These are phyloP conservation scores for Syrrhaptes paradoxus DNA, from an alignment of 2,113 vertebrate species.

Conservation along the genomic window DNA sequence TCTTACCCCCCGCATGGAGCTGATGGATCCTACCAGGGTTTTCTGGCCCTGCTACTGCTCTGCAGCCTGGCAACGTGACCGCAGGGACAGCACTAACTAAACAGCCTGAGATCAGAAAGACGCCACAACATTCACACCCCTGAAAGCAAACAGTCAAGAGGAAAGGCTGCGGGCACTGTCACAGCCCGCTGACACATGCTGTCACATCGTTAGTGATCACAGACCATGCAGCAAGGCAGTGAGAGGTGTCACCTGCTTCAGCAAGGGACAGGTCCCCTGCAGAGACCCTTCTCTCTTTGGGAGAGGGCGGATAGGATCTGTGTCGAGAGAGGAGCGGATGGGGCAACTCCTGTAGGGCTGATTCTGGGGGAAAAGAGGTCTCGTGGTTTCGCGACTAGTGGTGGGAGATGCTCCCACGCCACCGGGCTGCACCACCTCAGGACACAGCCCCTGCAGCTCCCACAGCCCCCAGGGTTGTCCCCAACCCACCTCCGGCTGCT, in stretches of 20 bases:
- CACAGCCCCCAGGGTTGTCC: neutral
- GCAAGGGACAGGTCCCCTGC: neutral
- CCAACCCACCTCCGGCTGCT: neutral
- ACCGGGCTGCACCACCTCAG: neutral
- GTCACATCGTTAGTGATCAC: neutral
- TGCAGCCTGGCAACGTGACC: constrained; percentile 9
- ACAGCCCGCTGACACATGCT: fast-evolving
- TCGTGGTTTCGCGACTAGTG: fast-evolving
- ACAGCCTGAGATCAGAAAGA: neutral
- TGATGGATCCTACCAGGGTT: neutral
- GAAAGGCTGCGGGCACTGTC: neutral
- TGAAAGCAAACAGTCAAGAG: neutral
- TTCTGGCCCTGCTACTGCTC: constrained; percentile 7
- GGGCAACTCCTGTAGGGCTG: neutral
- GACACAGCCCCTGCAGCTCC: neutral
- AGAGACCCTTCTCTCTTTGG: neutral
- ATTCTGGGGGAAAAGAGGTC: neutral
- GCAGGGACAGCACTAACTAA: constrained; percentile 8
- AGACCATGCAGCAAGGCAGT: neutral
- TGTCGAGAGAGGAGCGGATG: neutral
- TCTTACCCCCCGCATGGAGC: neutral
- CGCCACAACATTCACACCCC: neutral
- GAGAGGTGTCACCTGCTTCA: neutral
- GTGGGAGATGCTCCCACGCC: neutral
- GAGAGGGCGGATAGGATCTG: neutral